Conservation (phyloP, 2,113 vertebrate genomes). For the Mesoclemmys tuberculata region DNA sequence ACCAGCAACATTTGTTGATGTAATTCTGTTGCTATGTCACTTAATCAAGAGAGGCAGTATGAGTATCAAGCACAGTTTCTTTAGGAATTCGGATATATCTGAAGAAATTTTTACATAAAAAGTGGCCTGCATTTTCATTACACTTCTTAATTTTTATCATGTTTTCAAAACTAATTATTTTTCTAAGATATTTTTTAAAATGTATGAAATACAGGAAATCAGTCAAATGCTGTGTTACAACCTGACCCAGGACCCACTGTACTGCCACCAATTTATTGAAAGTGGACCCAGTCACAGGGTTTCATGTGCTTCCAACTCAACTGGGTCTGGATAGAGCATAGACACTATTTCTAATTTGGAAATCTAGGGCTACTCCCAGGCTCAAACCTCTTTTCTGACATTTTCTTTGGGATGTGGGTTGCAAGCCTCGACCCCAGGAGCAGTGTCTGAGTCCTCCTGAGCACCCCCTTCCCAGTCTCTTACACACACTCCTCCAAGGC, state of each 20-base stretch:
- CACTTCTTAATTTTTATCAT: neutral
- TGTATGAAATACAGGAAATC: neutral
- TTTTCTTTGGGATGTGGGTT: neutral
- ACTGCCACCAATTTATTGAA: neutral
- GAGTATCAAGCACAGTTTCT: neutral
- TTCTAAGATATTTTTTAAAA: neutral
- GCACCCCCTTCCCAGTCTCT: neutral
- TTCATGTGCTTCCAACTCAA: neutral
- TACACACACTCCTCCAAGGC: neutral
- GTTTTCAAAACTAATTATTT: neutral
- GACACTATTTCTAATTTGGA: too few relatives aligned
- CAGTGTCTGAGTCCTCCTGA: neutral
- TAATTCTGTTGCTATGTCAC: neutral
- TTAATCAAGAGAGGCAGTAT: neutral
- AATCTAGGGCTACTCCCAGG: neutral
- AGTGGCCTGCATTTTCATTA: neutral
- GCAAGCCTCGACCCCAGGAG: neutral
- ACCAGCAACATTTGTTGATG: neutral
- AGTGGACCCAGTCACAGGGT: neutral
- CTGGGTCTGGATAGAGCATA: neutral
- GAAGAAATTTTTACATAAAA: neutral
- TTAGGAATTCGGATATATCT: neutral
- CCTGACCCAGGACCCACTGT: neutral
- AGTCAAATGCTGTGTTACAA: neutral
- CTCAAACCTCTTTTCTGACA: neutral